A percentile compares a stretch with the other conserved stretches of the same genome.
phyloP scores from a whole-genome alignment of 2,888 invertebrate genomes.

The Hirtodrosophila cameraria region DNA sequence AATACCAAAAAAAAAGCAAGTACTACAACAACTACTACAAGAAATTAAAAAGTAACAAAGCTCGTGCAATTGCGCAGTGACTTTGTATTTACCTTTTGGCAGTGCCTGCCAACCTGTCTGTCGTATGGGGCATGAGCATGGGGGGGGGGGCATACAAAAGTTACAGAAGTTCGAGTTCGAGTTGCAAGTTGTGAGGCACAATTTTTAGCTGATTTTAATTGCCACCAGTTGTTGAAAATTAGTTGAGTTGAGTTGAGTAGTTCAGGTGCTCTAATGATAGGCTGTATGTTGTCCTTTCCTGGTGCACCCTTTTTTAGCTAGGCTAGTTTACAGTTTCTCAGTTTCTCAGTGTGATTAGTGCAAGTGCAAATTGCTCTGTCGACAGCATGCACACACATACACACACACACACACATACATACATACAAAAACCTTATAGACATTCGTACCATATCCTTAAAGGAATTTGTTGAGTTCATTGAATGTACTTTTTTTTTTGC shows the following conservation, averaged over 20 bases:
- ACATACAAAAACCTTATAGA: no score
- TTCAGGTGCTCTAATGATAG: slow-evolving; percentile 31
- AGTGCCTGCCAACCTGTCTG: slow-evolving; percentile 44
- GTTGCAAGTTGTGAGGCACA: slow-evolving; percentile 31
- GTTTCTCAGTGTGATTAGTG: slow-evolving; percentile 27
- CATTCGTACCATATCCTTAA: no score
- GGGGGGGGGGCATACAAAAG: neutral
- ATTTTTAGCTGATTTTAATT: slow-evolving; percentile 50
- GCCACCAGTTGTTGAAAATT: slow-evolving; percentile 38
- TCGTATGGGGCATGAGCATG: slow-evolving; percentile 14
- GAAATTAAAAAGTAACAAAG: slow-evolving; percentile 57
- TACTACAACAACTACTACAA: slow-evolving; percentile 15
- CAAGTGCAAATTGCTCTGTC: slow-evolving; percentile 17
- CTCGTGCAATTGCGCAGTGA: slow-evolving; percentile 48
- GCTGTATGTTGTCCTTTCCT: slow-evolving; percentile 24
- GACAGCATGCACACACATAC: neutral
- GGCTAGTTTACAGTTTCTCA: no score
- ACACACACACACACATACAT: neutral
- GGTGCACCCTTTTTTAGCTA: neutral
- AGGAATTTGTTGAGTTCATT: no score
- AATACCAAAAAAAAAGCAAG: slow-evolving; percentile 9
- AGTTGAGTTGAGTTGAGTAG: slow-evolving; percentile 1
- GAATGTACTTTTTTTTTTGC: no score
- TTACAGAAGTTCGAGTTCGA: slow-evolving; percentile 27
- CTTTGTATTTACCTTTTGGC: slow-evolving; percentile 56